Conservation (phyloP, 2,888 invertebrate genomes). For the Hymenopus coronatus region DNA sequence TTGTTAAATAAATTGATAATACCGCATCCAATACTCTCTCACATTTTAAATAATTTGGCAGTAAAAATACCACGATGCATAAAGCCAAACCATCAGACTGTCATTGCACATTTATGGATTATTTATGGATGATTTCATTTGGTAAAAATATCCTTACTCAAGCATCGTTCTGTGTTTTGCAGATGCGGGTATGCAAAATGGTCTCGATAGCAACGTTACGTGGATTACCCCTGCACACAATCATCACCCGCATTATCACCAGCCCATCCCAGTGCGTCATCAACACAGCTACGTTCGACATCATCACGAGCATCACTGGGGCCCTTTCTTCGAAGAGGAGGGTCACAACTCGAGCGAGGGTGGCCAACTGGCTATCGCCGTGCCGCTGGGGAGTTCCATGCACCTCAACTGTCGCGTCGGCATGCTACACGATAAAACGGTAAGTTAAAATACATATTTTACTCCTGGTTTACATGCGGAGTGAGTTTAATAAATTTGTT, state of each 20-base stretch:
- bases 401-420: conserved; percentile 65
- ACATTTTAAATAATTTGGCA: no score
- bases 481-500: no score
- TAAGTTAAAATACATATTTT: conserved; percentile 42
- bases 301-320: conserved; percentile 69
- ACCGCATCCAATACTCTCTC: no score
- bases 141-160: no score
- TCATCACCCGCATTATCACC: background rate
- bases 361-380: conserved; percentile 55
- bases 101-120: no score
- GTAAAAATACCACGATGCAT: no score
- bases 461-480: no score
- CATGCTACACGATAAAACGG: conserved; percentile 69
- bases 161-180: background rate
- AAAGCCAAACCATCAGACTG: no score
- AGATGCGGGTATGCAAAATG: conserved; percentile 13
- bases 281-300: conserved; percentile 42
- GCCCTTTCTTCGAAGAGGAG: conserved; percentile 65
- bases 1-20: no score
- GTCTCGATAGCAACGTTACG: conserved; percentile 1
- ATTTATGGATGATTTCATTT: no score
- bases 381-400: conserved; percentile 64
- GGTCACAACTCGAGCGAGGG: conserved; percentile 50
- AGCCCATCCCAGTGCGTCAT: background rate
- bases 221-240: conserved; percentile 17